phyloP scores from a whole-genome alignment of 1,140 invertebrate species.

The Grapholita molesta region DNA sequence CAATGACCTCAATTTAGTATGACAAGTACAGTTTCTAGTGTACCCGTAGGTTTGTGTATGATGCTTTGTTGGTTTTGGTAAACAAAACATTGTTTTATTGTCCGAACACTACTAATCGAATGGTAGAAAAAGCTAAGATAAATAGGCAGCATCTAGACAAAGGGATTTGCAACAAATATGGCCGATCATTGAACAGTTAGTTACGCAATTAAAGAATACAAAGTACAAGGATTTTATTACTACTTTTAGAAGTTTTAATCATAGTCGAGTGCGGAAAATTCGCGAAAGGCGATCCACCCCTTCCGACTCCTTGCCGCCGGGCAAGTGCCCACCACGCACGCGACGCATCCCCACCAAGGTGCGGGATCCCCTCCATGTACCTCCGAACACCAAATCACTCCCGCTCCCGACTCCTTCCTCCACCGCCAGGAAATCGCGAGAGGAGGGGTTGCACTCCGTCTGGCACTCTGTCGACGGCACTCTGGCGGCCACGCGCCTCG shows the following conservation, averaged over 20 bases:
- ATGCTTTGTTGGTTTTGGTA: not conserved
- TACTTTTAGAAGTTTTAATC: slow-evolving; percentile 42
- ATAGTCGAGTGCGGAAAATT: slow-evolving; percentile 47
- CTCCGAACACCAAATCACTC: slow-evolving; percentile 71
- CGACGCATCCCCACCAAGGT: slow-evolving; percentile 76
- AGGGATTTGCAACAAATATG: slow-evolving; percentile 48
- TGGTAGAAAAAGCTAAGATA: slow-evolving; percentile 21
- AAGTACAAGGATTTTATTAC: slow-evolving; percentile 37
- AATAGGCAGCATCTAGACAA: slow-evolving; percentile 39
- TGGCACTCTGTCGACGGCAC: slow-evolving; percentile 57
- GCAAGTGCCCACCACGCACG: slow-evolving; percentile 65
- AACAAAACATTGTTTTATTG: not conserved
- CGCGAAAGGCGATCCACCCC: slow-evolving; percentile 73
- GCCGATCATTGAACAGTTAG: slow-evolving; percentile 34
- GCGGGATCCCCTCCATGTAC: slow-evolving; percentile 75
- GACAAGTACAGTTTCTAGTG: not conserved
- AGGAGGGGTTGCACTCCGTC: slow-evolving; percentile 70
- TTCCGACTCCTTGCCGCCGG: slow-evolving; percentile 66
- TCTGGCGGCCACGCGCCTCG: slow-evolving; percentile 68
- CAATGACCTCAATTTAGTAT: not conserved
- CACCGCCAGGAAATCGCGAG: slow-evolving; percentile 71
- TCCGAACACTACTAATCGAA: slow-evolving; percentile 19
- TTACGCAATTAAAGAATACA: slow-evolving; percentile 56
- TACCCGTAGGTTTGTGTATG: not conserved
- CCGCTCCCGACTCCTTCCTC: slow-evolving; percentile 75